Percentiles rank a stretch among this genome's conserved stretches.
Conservation (phyloP, 2,113 vertebrate species). For the Poeciliopsis prolifica region DNA sequence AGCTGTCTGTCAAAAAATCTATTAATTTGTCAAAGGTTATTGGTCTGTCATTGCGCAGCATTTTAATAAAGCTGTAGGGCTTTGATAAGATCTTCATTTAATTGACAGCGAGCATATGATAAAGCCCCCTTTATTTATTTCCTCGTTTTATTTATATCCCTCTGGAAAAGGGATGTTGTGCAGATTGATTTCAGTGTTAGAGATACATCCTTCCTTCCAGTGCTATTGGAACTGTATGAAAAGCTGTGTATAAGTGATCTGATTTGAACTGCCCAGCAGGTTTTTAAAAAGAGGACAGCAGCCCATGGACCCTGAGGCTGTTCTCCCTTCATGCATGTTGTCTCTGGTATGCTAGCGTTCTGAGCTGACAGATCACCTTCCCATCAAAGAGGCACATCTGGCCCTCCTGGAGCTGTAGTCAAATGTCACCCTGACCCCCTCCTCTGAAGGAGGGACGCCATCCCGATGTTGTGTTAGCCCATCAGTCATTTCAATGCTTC, state of each 20-base stretch:
- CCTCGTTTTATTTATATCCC: constrained; percentile 38
- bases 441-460: constrained; percentile 40
- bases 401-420: constrained; percentile 67
- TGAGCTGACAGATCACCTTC: constrained; percentile 65
- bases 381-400: constrained; percentile 65
- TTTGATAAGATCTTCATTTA: constrained; percentile 67
- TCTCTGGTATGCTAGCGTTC: constrained; percentile 43
- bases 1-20: constrained; percentile 74
- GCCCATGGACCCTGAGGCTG: constrained; percentile 8
- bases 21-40: constrained; percentile 76
- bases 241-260: constrained; percentile 9
- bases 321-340: constrained; percentile 18
- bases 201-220: constrained; percentile 8
- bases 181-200: constrained; percentile 31
- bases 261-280: constrained; percentile 20
- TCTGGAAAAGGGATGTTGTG: constrained; percentile 26
- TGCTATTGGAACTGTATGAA: neutral
- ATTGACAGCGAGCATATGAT: constrained; percentile 62
- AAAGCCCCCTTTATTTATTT: constrained; percentile 65
- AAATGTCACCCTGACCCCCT: constrained; percentile 66
- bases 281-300: constrained; percentile 16
- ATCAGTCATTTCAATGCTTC: constrained; percentile 28
- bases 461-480: constrained; percentile 43
- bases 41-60: constrained; percentile 51
- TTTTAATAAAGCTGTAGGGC: constrained; percentile 72